Evolutionary conservation across 2,888 invertebrate species (phyloP), one percentile per base, ranked within the genome.

Genomic region (Bimastos eiseni): DNA sequence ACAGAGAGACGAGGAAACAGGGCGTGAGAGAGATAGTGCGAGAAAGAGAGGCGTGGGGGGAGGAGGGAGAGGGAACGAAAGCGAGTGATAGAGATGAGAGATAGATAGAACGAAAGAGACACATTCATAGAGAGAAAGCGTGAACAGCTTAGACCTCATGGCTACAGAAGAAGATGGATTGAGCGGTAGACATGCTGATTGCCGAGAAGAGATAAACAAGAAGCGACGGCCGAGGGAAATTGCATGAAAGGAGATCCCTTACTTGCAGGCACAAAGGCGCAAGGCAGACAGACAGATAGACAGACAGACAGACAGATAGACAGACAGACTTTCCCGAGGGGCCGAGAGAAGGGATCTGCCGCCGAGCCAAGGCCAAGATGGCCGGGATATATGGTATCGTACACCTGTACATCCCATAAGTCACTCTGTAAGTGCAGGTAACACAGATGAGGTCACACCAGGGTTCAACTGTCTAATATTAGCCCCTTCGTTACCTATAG

Each of bases 111-210:
- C 33, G 34, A 84, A 17, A 84, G 34, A 33, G 33, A 84, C 5
- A 84, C 4, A 84, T 5, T 33, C 34, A 84, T 3, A 84, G 33
- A 84, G 84, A n/a, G 34, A n/a, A 17, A 84, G 49, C 41, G 88
- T 11, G n/a, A 88, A 49, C 49, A 70, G 70, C 70, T n/a, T n/a
- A 70, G 70, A 70, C 70, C 30, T 70, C n/a, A 70, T 70, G 70
- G 70, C 70, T n/a, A n/a, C 70, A 70, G 70, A n/a, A n/a, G n/a
- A 70, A 70, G 70, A 70, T 70, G 70, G n/a, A 70, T 70, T 30
- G 70, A 70, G 0, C 8, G 70, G n/a, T 11, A 70, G 70, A 70
- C 70, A n/a, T n/a, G 70, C 70, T 70, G 70, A 49, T 24, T 49
- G 70, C 70, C 70, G 30, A 70, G 30, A 70, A n/a, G 70, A 70